Evolutionary conservation across 2,888 invertebrate genomes (phyloP).

Genomic region (Erebia palarica): DNA sequence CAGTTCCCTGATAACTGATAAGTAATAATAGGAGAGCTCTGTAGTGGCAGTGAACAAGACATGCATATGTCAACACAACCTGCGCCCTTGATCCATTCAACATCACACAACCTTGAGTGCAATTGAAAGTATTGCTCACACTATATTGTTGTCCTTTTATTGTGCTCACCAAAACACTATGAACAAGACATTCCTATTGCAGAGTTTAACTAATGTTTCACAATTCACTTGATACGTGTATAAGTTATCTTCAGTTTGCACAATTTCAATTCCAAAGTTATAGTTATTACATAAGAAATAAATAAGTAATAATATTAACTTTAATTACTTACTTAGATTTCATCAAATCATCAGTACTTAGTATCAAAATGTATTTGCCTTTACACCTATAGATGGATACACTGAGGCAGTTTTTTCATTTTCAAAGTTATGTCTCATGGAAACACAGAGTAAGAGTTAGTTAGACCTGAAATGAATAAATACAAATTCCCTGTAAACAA

Average conservation of each 20-base stretch:
- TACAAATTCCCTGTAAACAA: neutral
- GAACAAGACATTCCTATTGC: neutral
- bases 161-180: neutral
- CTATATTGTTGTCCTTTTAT: slow-evolving; percentile 16
- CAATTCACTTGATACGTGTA: too few species aligned
- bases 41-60: neutral
- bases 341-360: too few species aligned
- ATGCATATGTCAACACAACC: neutral
- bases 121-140: slow-evolving; percentile 36
- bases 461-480: neutral
- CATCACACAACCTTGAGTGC: slow-evolving; percentile 39
- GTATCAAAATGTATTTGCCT: too few species aligned
- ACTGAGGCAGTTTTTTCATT: too few species aligned
- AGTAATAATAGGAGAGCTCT: neutral
- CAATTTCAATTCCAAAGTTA: too few species aligned
- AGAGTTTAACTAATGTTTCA: neutral
- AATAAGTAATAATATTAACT: too few species aligned
- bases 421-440: too few species aligned
- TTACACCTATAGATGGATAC: too few species aligned
- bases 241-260: too few species aligned
- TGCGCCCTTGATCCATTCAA: slow-evolving; percentile 36
- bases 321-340: too few species aligned
- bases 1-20: slow-evolving; percentile 1
- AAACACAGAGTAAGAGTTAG: too few species aligned
- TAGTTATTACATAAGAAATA: too few species aligned